Evolutionary conservation across 2,888 invertebrate species (phyloP).

Genomic region (Noctua pronuba): DNA sequence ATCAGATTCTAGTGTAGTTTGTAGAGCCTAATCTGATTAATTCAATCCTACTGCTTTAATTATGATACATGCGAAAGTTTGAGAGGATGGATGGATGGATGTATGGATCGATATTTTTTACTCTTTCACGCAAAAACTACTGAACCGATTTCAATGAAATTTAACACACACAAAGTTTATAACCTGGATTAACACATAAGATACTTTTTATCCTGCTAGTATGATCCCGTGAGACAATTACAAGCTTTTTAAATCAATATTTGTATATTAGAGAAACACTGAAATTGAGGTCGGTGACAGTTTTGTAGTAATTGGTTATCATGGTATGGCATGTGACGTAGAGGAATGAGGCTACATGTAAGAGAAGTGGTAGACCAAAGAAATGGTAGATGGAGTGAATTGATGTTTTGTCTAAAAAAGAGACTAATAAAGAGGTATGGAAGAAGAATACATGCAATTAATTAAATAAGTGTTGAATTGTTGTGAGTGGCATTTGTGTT

Average conservation of each 20-base stretch:
- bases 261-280: not conserved
- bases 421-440: not conserved
- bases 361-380: not conserved
- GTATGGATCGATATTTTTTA: no score
- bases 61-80: no score
- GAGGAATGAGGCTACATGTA: not conserved
- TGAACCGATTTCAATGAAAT: no score
- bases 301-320: not conserved
- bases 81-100: no score
- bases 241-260: not conserved
- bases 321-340: not conserved
- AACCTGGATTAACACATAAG: no score
- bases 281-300: not conserved
- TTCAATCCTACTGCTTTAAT: not conserved
- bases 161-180: no score
- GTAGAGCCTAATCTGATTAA: not conserved
- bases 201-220: no score
- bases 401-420: not conserved
- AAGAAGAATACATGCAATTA: not conserved
- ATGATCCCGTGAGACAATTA: no score
- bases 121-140: no score
- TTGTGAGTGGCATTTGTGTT: not conserved
- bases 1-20: not conserved
- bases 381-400: not conserved
- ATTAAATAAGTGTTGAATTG: no score